Evolutionary conservation across 2,888 invertebrate species (phyloP).

Genomic region (Syritta pipiens): DNA sequence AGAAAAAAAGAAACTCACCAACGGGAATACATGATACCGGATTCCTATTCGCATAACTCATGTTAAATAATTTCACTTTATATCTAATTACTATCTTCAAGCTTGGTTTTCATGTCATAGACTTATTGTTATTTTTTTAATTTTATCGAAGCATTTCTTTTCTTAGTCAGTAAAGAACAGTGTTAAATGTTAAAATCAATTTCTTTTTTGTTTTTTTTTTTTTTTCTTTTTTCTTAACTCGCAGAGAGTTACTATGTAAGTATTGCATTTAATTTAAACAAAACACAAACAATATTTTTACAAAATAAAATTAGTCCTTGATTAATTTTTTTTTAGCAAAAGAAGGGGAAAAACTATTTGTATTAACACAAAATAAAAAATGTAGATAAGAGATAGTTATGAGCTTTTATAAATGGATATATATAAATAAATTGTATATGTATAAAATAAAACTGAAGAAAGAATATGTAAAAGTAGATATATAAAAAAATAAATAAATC

Average conservation of each 20-base stretch:
- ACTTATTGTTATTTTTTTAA: slow-evolving; percentile 6
- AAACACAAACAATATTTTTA: background rate
- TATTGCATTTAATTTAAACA: slow-evolving; percentile 56
- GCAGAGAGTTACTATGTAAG: too few species aligned
- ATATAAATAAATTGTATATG: slow-evolving; percentile 22
- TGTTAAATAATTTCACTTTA: slow-evolving; percentile 56
- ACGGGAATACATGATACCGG: slow-evolving; percentile 72
- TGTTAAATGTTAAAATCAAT: slow-evolving; percentile 24
- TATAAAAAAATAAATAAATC: slow-evolving; percentile 7
- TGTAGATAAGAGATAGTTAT: slow-evolving; percentile 63
- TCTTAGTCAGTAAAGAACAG: slow-evolving; percentile 43
- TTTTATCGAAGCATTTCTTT: slow-evolving; percentile 23
- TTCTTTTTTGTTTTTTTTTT: background rate
- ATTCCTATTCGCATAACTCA: slow-evolving; percentile 70
- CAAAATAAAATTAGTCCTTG: background rate
- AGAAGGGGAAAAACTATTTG: background rate
- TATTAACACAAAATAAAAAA: slow-evolving; percentile 31
- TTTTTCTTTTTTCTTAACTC: slow-evolving; percentile 5
- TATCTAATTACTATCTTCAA: background rate
- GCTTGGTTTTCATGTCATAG: background rate
- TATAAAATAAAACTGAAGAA: background rate
- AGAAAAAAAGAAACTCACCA: slow-evolving; percentile 67
- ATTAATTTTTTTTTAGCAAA: background rate
- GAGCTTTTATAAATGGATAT: slow-evolving; percentile 55
- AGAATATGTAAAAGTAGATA: slow-evolving; percentile 1